Evolutionary conservation across 2,797 vertebrate genomes (phyloP), one percentile per base, ranked within the genome.

Genomic region (Eidolon dupreanum): DNA sequence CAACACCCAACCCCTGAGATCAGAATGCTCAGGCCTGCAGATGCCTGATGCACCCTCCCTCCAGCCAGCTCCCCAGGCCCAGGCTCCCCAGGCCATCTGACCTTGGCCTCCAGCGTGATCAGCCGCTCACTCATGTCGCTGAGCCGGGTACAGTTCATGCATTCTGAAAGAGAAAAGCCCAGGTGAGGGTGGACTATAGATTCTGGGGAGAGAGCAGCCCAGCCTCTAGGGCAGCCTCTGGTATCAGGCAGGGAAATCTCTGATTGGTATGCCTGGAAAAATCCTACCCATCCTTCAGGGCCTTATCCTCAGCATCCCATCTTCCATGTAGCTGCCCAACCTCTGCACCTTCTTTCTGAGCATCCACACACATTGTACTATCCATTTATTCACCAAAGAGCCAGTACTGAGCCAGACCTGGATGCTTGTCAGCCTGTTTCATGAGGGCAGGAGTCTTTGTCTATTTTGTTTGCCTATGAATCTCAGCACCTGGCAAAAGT

Each of bases 71-170:
- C 49, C 41, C 55, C 20, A 31, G 4, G 16, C 19, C 6, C 85
- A 55, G 41, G 24, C 9, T 55, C 31, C 84, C 31, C 2, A 55
- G 78, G 38, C 82, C 31, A 8, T 31, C 98, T 98, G 97, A 99
- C 99, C 98, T 99, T 99, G 91, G 98, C 98, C 98, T 99, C 99
- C 46, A 99, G 98, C 0, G 98, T 98, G 97, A 98, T 98, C 74
- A 99, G 98, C 63, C 98, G 98, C 88, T 99, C 98, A 0, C 96
- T 98, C 98, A 99, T 99, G 6, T 99, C 98, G 0, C 98, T 98
- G 11, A 99, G 97, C 71, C 98, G 98, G 0, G 99, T 99, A 94
- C 99, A 99, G 96, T 99, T 99, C 99, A 99, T 98, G 92, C 99
- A 99, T 97, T 99, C 99, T 99, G 88, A 68, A 98, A 98, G 93